Conservation (phyloP, 2,113 vertebrate genomes). For the Lynx canadensis region DNA sequence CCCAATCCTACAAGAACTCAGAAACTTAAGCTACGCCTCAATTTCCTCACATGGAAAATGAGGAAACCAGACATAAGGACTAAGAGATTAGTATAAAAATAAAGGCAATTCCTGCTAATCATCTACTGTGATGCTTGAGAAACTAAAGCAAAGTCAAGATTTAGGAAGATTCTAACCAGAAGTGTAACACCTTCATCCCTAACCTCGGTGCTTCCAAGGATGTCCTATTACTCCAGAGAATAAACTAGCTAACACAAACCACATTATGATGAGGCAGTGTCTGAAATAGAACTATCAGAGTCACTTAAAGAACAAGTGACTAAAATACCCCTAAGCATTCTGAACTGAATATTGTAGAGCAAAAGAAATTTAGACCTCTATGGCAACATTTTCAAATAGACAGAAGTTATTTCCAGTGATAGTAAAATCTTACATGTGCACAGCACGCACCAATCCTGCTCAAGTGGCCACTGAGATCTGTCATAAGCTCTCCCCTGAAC, state of each 20-base stretch:
- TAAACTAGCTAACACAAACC: not conserved
- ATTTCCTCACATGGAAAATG: not conserved
- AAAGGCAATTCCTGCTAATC: not conserved
- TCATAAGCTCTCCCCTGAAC: not conserved
- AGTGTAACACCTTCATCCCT: not conserved
- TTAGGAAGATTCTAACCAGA: not conserved
- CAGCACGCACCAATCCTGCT: not conserved
- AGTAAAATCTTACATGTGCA: not conserved
- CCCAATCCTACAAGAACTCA: not conserved
- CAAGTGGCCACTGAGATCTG: not conserved
- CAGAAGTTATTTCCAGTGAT: not conserved
- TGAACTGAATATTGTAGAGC: not conserved
- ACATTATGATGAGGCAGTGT: not conserved
- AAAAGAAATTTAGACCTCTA: not conserved
- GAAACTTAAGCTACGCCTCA: not conserved
- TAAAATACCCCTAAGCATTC: not conserved
- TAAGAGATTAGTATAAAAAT: not conserved
- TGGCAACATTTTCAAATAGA: not conserved
- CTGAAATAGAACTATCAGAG: not conserved
- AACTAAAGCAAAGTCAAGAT: not conserved
- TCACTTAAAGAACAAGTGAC: not conserved
- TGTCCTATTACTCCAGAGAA: not conserved
- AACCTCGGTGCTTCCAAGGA: not conserved
- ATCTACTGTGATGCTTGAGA: not conserved
- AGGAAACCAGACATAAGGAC: not conserved